phyloP scores from a whole-genome alignment of 2,113 vertebrate genomes.

The Lepidothrix coronata region DNA sequence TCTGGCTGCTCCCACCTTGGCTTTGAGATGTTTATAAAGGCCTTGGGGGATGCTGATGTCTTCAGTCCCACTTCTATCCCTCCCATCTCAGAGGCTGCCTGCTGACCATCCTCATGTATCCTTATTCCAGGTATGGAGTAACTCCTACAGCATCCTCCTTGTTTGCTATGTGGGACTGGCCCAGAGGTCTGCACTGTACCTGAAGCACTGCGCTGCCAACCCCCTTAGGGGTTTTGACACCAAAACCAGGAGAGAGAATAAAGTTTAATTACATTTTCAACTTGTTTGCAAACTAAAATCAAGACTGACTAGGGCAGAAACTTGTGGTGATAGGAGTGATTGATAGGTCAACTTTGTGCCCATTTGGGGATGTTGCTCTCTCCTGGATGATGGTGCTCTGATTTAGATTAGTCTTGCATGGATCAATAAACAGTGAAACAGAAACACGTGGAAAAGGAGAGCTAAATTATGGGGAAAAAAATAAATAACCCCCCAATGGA shows the following conservation, averaged over 20 bases:
- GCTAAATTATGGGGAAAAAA: not conserved
- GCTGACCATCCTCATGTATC: not conserved
- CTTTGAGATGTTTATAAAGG: not conserved
- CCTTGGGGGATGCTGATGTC: rapidly evolving
- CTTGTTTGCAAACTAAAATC: not conserved
- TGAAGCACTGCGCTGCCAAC: not conserved
- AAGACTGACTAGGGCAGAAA: not conserved
- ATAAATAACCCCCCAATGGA: not conserved
- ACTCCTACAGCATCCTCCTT: not conserved
- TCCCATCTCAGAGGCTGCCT: not conserved
- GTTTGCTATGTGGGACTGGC: not conserved
- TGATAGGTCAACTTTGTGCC: not conserved
- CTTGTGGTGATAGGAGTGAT: not conserved
- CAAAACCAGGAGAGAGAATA: not conserved
- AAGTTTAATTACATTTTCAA: not conserved
- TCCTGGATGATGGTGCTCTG: not conserved
- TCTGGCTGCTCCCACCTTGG: not conserved
- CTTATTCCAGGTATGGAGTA: not conserved
- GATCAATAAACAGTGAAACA: not conserved
- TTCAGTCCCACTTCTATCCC: not conserved
- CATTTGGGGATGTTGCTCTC: not conserved
- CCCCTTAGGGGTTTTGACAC: not conserved
- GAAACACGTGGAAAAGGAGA: not conserved
- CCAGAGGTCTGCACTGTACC: not conserved
- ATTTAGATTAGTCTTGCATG: not conserved